A percentile compares a stretch with the other conserved stretches of the same genome.
Conservation (phyloP, 1,140 invertebrate genomes). For the Temnothorax nylanderi region DNA sequence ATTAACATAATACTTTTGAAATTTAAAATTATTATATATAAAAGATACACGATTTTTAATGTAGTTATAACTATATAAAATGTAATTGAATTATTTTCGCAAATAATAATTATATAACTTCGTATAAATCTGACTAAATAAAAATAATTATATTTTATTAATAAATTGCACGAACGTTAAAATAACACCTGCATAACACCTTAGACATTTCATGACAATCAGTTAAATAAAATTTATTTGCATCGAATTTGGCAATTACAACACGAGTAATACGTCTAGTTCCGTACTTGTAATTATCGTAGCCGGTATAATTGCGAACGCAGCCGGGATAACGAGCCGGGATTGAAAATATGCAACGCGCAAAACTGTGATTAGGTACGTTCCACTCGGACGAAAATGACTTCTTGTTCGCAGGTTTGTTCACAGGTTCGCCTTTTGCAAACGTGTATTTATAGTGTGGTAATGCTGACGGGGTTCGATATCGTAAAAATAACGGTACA, state of each 20-base stretch:
- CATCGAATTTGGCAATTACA: neutral
- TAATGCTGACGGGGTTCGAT: slow-evolving; percentile 52
- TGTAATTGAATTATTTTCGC: neutral
- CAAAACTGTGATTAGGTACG: slow-evolving; percentile 24
- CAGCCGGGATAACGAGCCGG: neutral
- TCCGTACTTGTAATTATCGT: slow-evolving; percentile 10
- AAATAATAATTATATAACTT: neutral
- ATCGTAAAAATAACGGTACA: slow-evolving; percentile 71
- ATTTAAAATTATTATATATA: slow-evolving; percentile 6
- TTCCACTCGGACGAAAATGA: slow-evolving; percentile 8
- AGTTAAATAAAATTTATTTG: neutral
- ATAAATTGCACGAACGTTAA: neutral
- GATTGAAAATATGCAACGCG: neutral
- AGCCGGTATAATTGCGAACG: neutral
- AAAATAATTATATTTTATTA: neutral
- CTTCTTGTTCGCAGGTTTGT: neutral
- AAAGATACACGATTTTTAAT: neutral
- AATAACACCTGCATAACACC: neutral
- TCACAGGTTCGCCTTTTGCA: slow-evolving; percentile 26
- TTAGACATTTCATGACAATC: neutral
- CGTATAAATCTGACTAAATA: neutral
- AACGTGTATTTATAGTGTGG: slow-evolving; percentile 67
- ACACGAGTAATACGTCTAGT: neutral
- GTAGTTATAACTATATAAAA: neutral
- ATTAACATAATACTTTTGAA: neutral